Percentiles rank a stretch among this genome's conserved stretches.
phyloP scores from a whole-genome alignment of 2,113 vertebrate genomes.

The Tringa solitaria region DNA sequence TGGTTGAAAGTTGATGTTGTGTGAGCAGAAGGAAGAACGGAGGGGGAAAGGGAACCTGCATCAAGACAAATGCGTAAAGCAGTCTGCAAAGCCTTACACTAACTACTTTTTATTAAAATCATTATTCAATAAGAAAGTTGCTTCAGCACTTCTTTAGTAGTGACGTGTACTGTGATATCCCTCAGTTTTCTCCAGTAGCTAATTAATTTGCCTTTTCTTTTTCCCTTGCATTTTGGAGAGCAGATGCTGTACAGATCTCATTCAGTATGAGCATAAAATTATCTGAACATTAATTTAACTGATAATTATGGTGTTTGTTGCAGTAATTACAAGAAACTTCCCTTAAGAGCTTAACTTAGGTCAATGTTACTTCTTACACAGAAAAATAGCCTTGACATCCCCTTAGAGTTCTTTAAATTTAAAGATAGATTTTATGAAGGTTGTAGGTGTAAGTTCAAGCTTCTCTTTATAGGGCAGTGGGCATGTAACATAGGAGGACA shows the following conservation, averaged over 20 bases:
- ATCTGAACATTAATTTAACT: background rate
- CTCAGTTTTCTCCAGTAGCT: background rate
- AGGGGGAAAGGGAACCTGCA: background rate
- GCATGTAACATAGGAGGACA: background rate
- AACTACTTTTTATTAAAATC: background rate
- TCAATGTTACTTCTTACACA: background rate
- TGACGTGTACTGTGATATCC: background rate
- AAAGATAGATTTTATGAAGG: background rate
- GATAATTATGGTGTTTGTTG: background rate
- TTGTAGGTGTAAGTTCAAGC: background rate
- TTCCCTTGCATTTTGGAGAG: background rate
- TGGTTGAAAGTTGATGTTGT: background rate
- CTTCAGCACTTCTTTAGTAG: background rate
- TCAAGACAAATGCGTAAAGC: background rate
- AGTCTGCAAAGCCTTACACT: background rate
- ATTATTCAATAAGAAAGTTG: background rate
- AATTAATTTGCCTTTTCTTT: background rate
- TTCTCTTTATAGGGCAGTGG: background rate
- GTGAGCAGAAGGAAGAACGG: background rate
- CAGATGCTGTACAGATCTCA: background rate
- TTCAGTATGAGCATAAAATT: background rate
- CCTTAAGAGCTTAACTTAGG: background rate
- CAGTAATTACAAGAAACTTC: background rate
- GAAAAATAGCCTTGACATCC: background rate
- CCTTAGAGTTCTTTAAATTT: background rate